Evolutionary conservation across 2,113 vertebrate genomes (phyloP).

Genomic region (Gallinago jamesoni): DNA sequence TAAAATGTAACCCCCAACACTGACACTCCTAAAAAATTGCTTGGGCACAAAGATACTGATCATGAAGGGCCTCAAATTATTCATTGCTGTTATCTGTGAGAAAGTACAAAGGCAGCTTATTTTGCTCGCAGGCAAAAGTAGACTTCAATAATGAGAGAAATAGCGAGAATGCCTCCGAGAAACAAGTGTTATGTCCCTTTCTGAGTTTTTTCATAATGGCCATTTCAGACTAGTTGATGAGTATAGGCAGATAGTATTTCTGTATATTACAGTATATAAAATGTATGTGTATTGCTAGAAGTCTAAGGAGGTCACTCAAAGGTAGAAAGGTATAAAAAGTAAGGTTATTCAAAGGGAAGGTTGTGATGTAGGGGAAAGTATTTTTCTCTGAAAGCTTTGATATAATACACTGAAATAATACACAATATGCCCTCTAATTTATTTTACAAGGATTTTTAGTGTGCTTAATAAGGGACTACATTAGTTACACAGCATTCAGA

Average conservation of each 20-base stretch:
- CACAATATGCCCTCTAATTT: not conserved
- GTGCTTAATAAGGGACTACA: not conserved
- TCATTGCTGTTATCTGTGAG: not conserved
- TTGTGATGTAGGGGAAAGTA: not conserved
- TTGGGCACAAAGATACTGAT: not conserved
- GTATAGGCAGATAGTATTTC: not conserved
- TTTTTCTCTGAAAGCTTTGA: not conserved
- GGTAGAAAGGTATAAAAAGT: not conserved
- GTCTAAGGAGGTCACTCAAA: not conserved
- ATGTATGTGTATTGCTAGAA: not conserved
- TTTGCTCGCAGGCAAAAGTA: not conserved
- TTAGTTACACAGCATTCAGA: not conserved
- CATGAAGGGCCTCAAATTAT: not conserved
- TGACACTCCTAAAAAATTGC: not conserved
- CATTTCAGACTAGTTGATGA: not conserved
- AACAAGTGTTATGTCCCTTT: not conserved
- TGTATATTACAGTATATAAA: not conserved
- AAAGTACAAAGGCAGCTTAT: not conserved
- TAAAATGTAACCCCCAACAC: not conserved
- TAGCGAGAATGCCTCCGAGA: not conserved
- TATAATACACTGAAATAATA: not conserved
- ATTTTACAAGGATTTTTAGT: not conserved
- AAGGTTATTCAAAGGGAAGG: not conserved
- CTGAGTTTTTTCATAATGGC: not conserved
- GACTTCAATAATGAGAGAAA: not conserved